A percentile compares a stretch with the other conserved stretches of the same genome.
phyloP scores from a whole-genome alignment of 2,888 invertebrate genomes.

The Danaus chrysippus region DNA sequence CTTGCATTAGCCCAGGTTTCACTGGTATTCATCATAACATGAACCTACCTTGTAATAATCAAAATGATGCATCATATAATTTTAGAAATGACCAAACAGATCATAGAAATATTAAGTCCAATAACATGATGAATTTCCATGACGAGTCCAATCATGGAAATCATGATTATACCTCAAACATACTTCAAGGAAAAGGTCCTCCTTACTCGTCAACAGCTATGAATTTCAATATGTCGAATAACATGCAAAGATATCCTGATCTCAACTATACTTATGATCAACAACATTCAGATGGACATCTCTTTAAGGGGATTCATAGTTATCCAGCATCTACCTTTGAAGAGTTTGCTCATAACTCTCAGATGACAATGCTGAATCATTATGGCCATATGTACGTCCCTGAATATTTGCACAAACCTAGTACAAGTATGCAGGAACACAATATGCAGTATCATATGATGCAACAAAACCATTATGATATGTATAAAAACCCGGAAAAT shows the following conservation, averaged over 20 bases:
- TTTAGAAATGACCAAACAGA: slow-evolving; percentile 70
- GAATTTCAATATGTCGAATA: slow-evolving; percentile 59
- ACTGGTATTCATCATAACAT: slow-evolving; percentile 84
- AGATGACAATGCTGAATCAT: slow-evolving; percentile 73
- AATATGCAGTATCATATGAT: slow-evolving; percentile 58
- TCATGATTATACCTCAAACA: slow-evolving; percentile 68
- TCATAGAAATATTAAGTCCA: slow-evolving; percentile 58
- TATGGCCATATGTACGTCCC: slow-evolving; percentile 72
- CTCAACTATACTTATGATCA: slow-evolving; percentile 66
- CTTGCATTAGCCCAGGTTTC: slow-evolving; percentile 83
- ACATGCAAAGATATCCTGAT: slow-evolving; percentile 69
- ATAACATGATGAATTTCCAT: slow-evolving; percentile 59
- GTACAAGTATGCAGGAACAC: slow-evolving; percentile 52
- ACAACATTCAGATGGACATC: slow-evolving; percentile 52
- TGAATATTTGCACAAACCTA: slow-evolving; percentile 66
- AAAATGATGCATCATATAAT: slow-evolving; percentile 47
- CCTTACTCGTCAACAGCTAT: slow-evolving; percentile 53
- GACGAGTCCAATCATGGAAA: slow-evolving; percentile 61
- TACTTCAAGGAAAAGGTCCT: slow-evolving; percentile 67
- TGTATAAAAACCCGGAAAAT: slow-evolving; percentile 65
- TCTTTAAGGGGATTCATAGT: slow-evolving; percentile 67
- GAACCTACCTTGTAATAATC: slow-evolving; percentile 44
- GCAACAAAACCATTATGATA: slow-evolving; percentile 61
- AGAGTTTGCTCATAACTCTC: slow-evolving; percentile 76
- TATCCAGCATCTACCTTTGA: slow-evolving; percentile 74